These are phyloP conservation scores for Cecidostiba fungosa DNA, from an alignment of 2,888 invertebrate species.

Conservation along the genomic window DNA sequence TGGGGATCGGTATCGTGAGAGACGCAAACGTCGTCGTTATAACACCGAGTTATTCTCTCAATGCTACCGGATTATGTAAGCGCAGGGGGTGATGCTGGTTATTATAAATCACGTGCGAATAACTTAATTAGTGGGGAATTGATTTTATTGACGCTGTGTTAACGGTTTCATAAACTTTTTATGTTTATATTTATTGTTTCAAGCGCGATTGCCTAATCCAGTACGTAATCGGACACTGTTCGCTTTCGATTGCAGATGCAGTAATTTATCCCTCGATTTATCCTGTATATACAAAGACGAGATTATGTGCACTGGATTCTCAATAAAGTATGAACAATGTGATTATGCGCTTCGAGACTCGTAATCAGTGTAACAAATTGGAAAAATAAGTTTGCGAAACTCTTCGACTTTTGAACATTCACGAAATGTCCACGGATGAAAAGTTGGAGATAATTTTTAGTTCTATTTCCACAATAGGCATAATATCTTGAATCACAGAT, in stretches of 20 bases:
- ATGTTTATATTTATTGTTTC: neutral
- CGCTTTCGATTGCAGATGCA: neutral
- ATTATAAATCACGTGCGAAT: slow-evolving; percentile 28
- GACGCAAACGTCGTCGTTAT: neutral
- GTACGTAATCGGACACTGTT: neutral
- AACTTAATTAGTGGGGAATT: slow-evolving; percentile 13
- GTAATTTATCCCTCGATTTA: neutral
- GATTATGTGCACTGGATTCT: too few relatives aligned
- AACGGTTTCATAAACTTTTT: neutral
- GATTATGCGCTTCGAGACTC: too few relatives aligned
- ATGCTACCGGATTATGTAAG: neutral
- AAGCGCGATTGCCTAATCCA: neutral
- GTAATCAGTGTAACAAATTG: too few relatives aligned
- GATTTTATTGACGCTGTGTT: slow-evolving; percentile 19
- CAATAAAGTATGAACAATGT: too few relatives aligned
- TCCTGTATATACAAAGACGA: neutral
- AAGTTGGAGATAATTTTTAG: neutral
- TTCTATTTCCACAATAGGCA: neutral
- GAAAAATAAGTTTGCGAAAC: neutral
- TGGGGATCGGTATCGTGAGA: slow-evolving; percentile 2
- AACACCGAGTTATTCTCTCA: neutral
- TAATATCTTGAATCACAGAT: neutral
- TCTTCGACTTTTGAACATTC: neutral
- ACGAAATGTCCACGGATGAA: too few relatives aligned
- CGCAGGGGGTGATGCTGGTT: neutral